Percentiles rank a stretch among this genome's conserved stretches.
These are phyloP conservation scores for Thinocorus orbignyianus DNA, from an alignment of 2,113 vertebrate species.

Conservation along the genomic window DNA sequence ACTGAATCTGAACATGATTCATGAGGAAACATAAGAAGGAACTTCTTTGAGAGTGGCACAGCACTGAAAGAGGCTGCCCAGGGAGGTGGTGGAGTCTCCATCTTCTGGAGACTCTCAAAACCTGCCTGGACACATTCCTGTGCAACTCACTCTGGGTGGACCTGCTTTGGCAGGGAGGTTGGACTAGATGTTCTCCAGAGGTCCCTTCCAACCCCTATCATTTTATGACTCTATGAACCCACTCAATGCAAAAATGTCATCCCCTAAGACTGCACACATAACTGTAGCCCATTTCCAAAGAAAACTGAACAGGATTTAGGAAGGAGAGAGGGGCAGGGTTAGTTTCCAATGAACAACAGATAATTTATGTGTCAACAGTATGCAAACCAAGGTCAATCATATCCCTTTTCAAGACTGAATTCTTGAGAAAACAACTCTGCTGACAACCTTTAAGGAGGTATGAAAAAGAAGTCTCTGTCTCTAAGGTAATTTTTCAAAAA, in stretches of 20 bases:
- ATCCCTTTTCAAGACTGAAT: not conserved
- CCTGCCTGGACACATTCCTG: too few species aligned
- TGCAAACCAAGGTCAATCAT: not conserved
- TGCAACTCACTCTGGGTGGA: too few species aligned
- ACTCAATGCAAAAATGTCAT: not conserved
- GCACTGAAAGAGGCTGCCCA: too few species aligned
- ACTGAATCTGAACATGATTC: not conserved
- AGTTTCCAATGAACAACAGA: not conserved
- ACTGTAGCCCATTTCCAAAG: not conserved
- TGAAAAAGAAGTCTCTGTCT: not conserved
- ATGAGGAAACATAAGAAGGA: too few species aligned
- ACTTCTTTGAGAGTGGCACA: too few species aligned
- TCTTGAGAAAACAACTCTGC: not conserved
- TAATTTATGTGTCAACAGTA: not conserved
- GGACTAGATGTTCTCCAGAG: too few species aligned
- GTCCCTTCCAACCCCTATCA: too few species aligned
- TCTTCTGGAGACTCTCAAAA: too few species aligned
- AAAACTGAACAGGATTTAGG: not conserved
- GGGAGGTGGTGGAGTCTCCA: too few species aligned
- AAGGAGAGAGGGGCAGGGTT: fast-evolving
- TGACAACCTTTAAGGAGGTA: not conserved
- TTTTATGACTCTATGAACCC: not conserved
- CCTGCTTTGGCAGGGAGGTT: too few species aligned
- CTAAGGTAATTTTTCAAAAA: not conserved
- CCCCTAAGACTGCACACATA: not conserved